phyloP scores from a whole-genome alignment of 2,113 vertebrate species.

The Nettapus auritus region DNA sequence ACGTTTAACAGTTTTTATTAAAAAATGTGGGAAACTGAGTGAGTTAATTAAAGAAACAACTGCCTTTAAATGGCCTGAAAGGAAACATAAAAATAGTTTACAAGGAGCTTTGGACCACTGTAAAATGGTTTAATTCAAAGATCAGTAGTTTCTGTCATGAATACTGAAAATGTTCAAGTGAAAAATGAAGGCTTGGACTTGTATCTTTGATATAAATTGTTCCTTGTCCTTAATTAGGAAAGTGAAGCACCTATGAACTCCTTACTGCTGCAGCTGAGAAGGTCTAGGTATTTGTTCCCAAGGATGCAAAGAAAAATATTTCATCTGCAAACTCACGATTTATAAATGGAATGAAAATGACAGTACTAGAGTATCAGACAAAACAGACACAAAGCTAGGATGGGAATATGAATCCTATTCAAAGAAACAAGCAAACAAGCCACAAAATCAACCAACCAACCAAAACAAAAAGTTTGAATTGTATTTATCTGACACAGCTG shows the following conservation, averaged over 20 bases:
- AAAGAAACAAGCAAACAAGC: background rate
- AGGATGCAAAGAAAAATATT: background rate
- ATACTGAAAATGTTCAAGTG: background rate
- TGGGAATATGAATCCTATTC: background rate
- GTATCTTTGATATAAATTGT: background rate
- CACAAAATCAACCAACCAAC: background rate
- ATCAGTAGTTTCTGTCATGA: background rate
- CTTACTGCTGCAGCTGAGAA: background rate
- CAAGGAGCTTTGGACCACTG: background rate
- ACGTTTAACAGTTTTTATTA: background rate
- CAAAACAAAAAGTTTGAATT: background rate
- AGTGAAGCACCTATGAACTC: background rate
- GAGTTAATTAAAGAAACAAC: background rate
- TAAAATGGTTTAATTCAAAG: background rate
- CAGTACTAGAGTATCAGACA: background rate
- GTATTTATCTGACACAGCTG: background rate
- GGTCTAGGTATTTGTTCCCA: background rate
- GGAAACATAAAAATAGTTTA: background rate
- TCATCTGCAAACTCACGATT: background rate
- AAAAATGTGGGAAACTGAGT: background rate
- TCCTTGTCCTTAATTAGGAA: background rate
- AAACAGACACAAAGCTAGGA: background rate
- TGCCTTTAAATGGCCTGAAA: background rate
- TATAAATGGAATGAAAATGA: background rate
- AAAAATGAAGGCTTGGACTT: background rate